Base-by-base conservation (phyloP, 2,888 invertebrate species). In the Cristatella mucedo region DNA sequence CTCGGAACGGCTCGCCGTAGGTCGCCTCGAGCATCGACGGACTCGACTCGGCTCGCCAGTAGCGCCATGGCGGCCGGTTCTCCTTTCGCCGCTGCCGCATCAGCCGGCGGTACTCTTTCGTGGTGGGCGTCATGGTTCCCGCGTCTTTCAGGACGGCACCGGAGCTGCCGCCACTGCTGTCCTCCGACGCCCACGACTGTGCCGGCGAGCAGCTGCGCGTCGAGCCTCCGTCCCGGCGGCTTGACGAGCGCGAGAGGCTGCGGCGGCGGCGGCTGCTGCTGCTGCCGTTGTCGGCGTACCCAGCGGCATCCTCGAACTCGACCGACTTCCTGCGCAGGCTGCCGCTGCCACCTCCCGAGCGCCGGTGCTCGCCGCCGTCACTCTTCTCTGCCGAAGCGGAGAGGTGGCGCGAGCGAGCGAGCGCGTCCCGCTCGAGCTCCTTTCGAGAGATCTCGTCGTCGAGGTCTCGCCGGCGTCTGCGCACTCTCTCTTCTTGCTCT, bases 31-130 rank as follows among this genome's bases (percentile, higher is more conserved):
- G 45, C 38, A 54, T 39, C 4, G 46, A 39, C 2, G 59, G 59
- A 21, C 48, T 47, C 2, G 53, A 49, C 15, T 59, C 55, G 22
- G 42, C 53, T 16, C 48, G 41, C 61, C 61, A 63, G 45, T 61
- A 61, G 29, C 37, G 42, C 39, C 50, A 50, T 6, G 40, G 43
- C n/a, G 45, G 42, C 15, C 33, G 24, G 6, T 33, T 20, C 11
- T 29, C 41, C n/a, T 32, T 31, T 4, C 24, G 22, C 18, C 18
- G 22, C 18, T 36, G n/a, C 4, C 22, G 13, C 5, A 9, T 18
- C 4, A 36, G 5, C 15, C 26, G 13, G 22, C 36, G 22, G 5
- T 29, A 22, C 22, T 36, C 26, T 22, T 29, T 20, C 13, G 26
- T 36, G 19, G 26, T 22, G n/a, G 36, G 36, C 9, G 36, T 36